A percentile compares a stretch with the other conserved stretches of the same genome.
Evolutionary conservation across 2,113 vertebrate genomes (phyloP).

Genomic region (Proteles cristata): DNA sequence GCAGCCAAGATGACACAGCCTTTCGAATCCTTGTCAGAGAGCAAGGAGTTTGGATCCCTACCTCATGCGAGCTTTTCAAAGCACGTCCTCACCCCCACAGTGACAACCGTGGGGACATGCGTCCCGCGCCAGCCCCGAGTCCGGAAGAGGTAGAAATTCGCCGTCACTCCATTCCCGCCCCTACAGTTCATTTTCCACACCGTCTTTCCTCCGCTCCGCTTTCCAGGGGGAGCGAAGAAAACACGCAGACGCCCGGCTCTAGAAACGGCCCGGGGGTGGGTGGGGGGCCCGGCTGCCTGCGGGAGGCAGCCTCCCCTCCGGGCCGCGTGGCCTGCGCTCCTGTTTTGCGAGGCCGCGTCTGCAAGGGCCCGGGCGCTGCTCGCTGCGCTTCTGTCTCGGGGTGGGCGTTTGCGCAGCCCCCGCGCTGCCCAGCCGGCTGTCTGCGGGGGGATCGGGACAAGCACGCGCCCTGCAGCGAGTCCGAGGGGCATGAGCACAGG

Average conservation of each 20-base stretch:
- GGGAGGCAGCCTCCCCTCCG: no score
- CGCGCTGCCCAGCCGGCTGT: rapidly evolving
- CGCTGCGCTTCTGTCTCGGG: rapidly evolving
- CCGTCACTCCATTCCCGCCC: rapidly evolving
- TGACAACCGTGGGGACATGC: no score
- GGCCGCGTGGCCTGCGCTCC: no score
- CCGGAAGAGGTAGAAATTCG: no score
- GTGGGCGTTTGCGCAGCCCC: no score
- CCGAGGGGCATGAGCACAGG: no score
- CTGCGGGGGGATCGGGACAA: no score
- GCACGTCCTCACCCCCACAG: rapidly evolving
- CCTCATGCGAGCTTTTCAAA: rapidly evolving
- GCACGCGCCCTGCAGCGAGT: no score
- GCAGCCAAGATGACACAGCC: rapidly evolving
- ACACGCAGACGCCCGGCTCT: rapidly evolving
- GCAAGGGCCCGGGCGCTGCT: background rate
- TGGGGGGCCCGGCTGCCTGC: no score
- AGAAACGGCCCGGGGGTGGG: no score
- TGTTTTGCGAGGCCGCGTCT: no score
- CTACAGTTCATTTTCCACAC: background rate
- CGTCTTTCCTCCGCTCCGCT: background rate
- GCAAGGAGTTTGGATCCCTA: background rate
- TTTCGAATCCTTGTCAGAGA: background rate
- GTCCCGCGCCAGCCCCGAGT: rapidly evolving
- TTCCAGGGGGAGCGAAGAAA: background rate